A percentile compares a stretch with the other conserved stretches of the same genome.
Evolutionary conservation across 2,888 invertebrate genomes (phyloP).

Genomic region (Drosophila subquinaria): DNA sequence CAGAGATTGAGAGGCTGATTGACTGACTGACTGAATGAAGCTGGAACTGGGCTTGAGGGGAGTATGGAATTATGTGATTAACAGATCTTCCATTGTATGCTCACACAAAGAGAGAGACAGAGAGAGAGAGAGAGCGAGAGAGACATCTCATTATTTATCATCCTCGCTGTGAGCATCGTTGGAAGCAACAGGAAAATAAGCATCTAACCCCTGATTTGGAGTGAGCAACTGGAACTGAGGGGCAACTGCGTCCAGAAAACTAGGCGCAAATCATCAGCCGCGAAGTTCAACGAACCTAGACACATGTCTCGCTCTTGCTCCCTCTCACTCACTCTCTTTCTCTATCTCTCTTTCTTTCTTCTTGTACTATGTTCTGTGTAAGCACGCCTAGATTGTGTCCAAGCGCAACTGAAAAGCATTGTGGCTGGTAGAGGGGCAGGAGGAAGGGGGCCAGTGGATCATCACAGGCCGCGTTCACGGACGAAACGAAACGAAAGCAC

Average conservation of each 20-base stretch:
- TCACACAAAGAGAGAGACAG: constrained; percentile 8
- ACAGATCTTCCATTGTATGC: constrained; percentile 62
- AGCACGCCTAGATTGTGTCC: constrained; percentile 76
- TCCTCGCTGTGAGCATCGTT: constrained; percentile 56
- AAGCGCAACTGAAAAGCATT: constrained; percentile 56
- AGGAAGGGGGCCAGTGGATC: constrained; percentile 14
- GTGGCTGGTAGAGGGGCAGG: neutral
- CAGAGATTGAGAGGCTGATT: neutral
- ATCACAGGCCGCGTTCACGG: constrained; percentile 47
- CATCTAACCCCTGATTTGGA: constrained; percentile 69
- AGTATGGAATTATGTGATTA: constrained; percentile 63
- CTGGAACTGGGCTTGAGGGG: constrained; percentile 25
- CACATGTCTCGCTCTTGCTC: constrained; percentile 24
- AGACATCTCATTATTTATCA: constrained; percentile 67
- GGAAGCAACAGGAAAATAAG: constrained; percentile 55
- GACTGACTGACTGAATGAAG: neutral
- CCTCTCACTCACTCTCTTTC: constrained; percentile 26
- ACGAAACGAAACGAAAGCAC: constrained; percentile 72
- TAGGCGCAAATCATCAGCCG: constrained; percentile 71
- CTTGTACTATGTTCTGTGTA: constrained; percentile 27
- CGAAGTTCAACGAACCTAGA: constrained; percentile 73
- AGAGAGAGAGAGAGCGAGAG: constrained; percentile 8
- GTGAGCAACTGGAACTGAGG: constrained; percentile 23
- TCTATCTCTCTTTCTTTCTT: constrained; percentile 17
- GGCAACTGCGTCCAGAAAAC: constrained; percentile 51